Conservation (phyloP, 1,140 invertebrate genomes). For the Aphelenchoides besseyi region DNA sequence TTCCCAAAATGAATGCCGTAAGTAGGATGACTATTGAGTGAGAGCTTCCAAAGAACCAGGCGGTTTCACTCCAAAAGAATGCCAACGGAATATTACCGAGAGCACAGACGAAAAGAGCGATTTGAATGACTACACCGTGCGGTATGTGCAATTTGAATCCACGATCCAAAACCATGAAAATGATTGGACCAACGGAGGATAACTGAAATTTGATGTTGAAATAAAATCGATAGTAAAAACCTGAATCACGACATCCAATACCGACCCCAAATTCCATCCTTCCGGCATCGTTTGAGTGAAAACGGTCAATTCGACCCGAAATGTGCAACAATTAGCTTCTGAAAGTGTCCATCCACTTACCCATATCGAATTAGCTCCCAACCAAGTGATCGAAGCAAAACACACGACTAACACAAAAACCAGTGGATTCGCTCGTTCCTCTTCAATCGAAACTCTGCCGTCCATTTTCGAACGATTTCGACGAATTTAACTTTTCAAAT, state of each 20-base stretch:
- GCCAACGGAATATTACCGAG: conserved; percentile 17
- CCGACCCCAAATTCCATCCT: conserved; percentile 15
- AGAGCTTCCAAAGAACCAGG: not conserved
- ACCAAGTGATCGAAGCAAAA: not conserved
- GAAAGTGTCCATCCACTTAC: too few species aligned
- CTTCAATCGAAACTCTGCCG: not conserved
- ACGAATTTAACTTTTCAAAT: not conserved
- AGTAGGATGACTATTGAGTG: conserved; percentile 18
- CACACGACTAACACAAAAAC: not conserved
- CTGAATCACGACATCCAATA: conserved; percentile 12
- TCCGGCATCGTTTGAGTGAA: not conserved
- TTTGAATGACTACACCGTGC: conserved; percentile 6
- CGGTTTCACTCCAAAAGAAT: conserved; percentile 14
- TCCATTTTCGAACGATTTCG: not conserved
- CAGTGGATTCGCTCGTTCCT: not conserved
- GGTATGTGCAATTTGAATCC: not conserved
- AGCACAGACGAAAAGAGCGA: conserved; percentile 8
- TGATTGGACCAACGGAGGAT: not conserved
- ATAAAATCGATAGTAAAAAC: not conserved
- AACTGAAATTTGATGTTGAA: not conserved
- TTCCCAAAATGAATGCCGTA: conserved; percentile 20
- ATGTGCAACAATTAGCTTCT: too few species aligned
- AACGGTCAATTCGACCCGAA: conserved; percentile 13
- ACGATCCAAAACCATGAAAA: conserved; percentile 13
- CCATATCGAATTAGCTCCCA: conserved; percentile 12